Evolutionary conservation across 2,888 invertebrate genomes (phyloP), one percentile per base, ranked within the genome.

Genomic region (Diarsia rubi): DNA sequence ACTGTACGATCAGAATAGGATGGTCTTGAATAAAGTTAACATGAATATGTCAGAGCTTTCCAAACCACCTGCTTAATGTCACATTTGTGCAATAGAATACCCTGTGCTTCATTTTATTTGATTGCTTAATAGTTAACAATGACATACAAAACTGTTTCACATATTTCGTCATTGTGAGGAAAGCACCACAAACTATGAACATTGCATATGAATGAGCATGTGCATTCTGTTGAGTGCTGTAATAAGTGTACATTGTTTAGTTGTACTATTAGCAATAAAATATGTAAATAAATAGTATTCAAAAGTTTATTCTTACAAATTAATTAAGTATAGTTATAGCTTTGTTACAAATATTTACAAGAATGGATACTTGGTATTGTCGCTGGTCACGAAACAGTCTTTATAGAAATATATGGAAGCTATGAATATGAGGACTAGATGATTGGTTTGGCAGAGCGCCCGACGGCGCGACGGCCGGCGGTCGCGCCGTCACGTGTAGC

Each of bases 401-500:
- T 73, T 81, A 82, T 75, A 75, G 74, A 82, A 86, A 82, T 85
- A 79, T 78, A 81, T 54, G 47, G 68, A 77, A 77, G 70, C 69
- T 78, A 83, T 78, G 62, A 76, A 37, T 74, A 85, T 27, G 63
- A 77, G 73, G 86, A 86, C 83, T 86, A 83, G 81, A 79, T 64
- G 42, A 52, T 68, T 59, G 31, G 78, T 65, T 65, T 80, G 84
- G 82, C 89, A 84, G 86, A 62, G 49, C 19, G 67, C 62, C 65
- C 63, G 76, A 74, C 81, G 78, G 90, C 90, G 84, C 79, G 78
- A 68, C 12, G 84, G 88, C 91, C 92, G 82, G 57, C 63, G 59
- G 76, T 78, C 86, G 88, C 88, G 89, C 84, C 85, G 96, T 96
- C 96, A 96, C 91, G 93, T 93, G 88, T 91, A 92, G 80, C 85